Base-by-base conservation (phyloP, 2,113 vertebrate genomes). In the Romanogobio albipinnatus region DNA sequence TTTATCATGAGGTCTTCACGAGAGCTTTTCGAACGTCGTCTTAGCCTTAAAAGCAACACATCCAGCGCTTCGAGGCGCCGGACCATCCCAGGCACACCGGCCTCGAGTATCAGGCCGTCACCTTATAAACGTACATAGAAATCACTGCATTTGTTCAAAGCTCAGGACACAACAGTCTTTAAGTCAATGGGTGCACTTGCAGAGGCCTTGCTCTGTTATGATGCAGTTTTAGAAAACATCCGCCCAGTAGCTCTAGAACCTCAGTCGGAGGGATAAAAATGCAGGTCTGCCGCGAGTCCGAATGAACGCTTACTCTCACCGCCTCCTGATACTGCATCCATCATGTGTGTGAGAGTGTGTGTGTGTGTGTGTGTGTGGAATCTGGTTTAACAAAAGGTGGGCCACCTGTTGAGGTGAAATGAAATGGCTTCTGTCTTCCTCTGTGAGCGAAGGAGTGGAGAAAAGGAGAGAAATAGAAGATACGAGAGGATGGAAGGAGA, bases 81-180 rank as follows among this genome's bases (percentile, higher is more conserved):
- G 26, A 29, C 26, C 19, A 53, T 14, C 33, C 56, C 56, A 43
- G 59, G 81, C n/a, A 43, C 51, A 39, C 62, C n/a, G 64, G 75
- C 62, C 62, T 79, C 39, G 29, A 26, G 33, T 62, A 22, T 45
- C n/a, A 3, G 51, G 49, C 56, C 7, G 58, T 53, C 84, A 81
- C 80, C 68, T 43, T 66, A 75, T 45, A 26, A 86, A 86, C 82
- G 13, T 51, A 47, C 83, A 71, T 58, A 82, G 58, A 61, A 84
- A 81, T 82, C 84, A 68, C 74, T 13, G 26, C 66, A 88, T 91
- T 92, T 93, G 90, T 92, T 93, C 90, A 24, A 88, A 87, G 91
- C 92, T 93, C 90, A 82, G 90, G 86, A 85, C 85, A 83, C 79
- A 90, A 91, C 89, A 88, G 91, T 90, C 89, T 84, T 90, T 84